These are phyloP conservation scores for Nasonia giraulti DNA, from an alignment of 1,140 invertebrate species.

Conservation along the genomic window DNA sequence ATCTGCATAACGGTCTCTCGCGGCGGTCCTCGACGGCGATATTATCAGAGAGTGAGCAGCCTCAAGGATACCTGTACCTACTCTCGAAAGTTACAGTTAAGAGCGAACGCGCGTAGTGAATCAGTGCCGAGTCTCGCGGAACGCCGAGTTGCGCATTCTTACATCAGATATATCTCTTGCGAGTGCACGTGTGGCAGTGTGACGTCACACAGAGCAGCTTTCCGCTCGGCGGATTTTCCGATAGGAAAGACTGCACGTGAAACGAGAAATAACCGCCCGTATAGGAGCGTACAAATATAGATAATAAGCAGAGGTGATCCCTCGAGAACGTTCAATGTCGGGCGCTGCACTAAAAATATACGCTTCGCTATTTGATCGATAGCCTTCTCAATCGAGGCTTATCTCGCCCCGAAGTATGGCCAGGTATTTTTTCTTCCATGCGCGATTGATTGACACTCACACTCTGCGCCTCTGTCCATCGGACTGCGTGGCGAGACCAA, in stretches of 20 bases:
- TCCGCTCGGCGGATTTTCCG: background rate
- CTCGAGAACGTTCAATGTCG: constrained; percentile 19
- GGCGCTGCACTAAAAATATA: background rate
- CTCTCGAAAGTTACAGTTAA: background rate
- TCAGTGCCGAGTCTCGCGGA: background rate
- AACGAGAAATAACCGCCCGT: background rate
- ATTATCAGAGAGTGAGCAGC: background rate
- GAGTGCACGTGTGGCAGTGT: background rate
- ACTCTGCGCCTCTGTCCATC: constrained; percentile 78
- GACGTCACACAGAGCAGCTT: background rate
- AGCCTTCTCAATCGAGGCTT: background rate
- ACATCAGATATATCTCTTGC: background rate
- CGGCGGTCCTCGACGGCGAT: background rate
- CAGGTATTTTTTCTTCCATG: too few relatives aligned
- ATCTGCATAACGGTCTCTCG: constrained; percentile 16
- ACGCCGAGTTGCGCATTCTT: background rate
- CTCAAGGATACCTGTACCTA: background rate
- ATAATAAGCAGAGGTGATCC: background rate
- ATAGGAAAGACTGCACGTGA: background rate
- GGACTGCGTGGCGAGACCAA: constrained; percentile 82
- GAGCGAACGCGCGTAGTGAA: background rate
- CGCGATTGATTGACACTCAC: constrained; percentile 65
- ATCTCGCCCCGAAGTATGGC: too few relatives aligned
- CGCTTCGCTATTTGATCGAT: background rate
- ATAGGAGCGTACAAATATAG: background rate